phyloP scores from a whole-genome alignment of 2,113 vertebrate species.

The Passer domesticus region DNA sequence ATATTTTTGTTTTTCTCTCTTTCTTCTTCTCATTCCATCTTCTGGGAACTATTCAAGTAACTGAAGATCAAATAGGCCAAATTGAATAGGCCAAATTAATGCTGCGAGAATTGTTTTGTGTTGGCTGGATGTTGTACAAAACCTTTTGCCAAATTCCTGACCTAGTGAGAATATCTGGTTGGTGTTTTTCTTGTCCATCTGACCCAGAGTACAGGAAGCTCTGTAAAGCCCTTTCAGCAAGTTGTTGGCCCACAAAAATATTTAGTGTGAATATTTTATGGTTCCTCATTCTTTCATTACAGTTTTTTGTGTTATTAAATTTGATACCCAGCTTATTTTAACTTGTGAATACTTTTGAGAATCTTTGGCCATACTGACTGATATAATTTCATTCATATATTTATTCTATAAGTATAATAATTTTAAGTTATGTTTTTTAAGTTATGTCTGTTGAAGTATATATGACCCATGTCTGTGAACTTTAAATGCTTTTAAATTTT shows the following conservation, averaged over 20 bases:
- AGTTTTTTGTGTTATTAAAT: neutral
- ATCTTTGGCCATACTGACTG: neutral
- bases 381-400: neutral
- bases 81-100: neutral
- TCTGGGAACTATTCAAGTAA: neutral
- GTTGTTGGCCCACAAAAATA: neutral
- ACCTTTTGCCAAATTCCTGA: neutral
- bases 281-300: neutral
- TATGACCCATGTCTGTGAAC: neutral
- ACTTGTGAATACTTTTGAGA: neutral
- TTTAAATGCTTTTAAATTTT: neutral
- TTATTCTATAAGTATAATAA: neutral
- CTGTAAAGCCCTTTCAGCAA: neutral
- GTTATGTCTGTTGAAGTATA: neutral
- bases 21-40: neutral
- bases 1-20: neutral
- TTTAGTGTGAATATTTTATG: neutral
- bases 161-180: neutral
- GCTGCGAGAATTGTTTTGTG: neutral
- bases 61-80: neutral
- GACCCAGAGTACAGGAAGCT: neutral
- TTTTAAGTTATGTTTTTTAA: neutral
- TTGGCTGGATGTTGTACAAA: neutral
- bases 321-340: neutral
- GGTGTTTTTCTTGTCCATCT: fast-evolving